A percentile compares a stretch with the other conserved stretches of the same genome.
Conservation (phyloP, 2,888 invertebrate species). For the Lissocephala sabroskyi region DNA sequence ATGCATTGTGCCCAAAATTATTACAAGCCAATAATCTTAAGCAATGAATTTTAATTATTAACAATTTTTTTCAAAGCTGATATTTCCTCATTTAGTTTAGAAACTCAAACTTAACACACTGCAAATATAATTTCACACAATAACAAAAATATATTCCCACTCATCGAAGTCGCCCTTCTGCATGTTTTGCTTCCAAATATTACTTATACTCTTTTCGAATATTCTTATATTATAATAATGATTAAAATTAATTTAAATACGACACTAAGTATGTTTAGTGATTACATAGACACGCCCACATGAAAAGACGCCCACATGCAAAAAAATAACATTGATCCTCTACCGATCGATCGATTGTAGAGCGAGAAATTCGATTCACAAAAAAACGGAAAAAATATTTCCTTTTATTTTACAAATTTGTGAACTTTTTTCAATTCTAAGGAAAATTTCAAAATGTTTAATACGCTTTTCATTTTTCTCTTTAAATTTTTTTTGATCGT, state of each 20-base stretch:
- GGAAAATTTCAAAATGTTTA: slow-evolving; percentile 54
- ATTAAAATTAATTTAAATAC: slow-evolving; percentile 11
- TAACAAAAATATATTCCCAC: neutral
- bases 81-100: slow-evolving; percentile 24
- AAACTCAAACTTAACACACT: slow-evolving; percentile 16
- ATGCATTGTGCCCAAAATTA: slow-evolving; percentile 11
- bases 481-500: slow-evolving; percentile 64
- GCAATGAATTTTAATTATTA: no score
- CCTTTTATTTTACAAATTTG: slow-evolving; percentile 40
- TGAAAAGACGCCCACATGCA: slow-evolving; percentile 11
- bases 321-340: neutral
- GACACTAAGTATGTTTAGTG: slow-evolving; percentile 40
- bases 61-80: no score
- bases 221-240: slow-evolving; percentile 20
- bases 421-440: slow-evolving; percentile 35
- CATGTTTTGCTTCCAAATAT: slow-evolving; percentile 39
- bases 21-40: no score
- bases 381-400: slow-evolving; percentile 31
- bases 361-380: slow-evolving; percentile 34
- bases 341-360: slow-evolving; percentile 24
- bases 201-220: slow-evolving; percentile 32
- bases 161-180: slow-evolving; percentile 13
- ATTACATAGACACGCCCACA: slow-evolving; percentile 9
- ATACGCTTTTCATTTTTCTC: slow-evolving; percentile 63
- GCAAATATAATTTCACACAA: slow-evolving; percentile 4